Base-by-base conservation (phyloP, 2,797 vertebrate species). In the Gymnocypris eckloni region DNA sequence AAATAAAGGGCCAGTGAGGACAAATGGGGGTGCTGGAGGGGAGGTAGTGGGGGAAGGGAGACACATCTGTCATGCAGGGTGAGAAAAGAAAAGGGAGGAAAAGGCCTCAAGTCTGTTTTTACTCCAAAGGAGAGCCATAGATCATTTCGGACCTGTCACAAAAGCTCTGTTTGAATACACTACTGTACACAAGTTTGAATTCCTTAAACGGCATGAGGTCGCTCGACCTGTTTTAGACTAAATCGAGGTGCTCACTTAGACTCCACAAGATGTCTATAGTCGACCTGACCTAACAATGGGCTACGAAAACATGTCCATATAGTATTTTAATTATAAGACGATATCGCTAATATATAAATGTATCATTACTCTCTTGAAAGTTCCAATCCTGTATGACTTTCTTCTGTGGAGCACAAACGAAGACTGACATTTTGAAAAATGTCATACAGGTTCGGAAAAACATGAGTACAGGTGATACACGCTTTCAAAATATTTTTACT, bases 61-160 rank as follows among this genome's bases (percentile, higher is more conserved):
- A 87, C 85, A 80, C 87, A 90, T 90, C 89, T 86, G 85, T 88
- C 87, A 88, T 87, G 79, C 84, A 80, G 89, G 88, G 89, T 89
- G 89, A 87, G 86, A 87, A 89, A 90, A 87, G 84, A 81, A 85
- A 79, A 89, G 87, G 82, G 86, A 86, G 87, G 89, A 86, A 87
- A 72, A 84, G 87, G 77, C 45, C 79, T 79, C 15, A 72, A 81
- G 85, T 87, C 81, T 90, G 87, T 90, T 90, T 90, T 89, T 87
- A 85, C 82, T 86, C 85, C 7, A 80, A 82, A 76, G 89, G 71
- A 85, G 84, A 89, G 82, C 76, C 76, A 90, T 90, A 87, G 84
- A 89, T 90, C 89, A 89, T 89, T 56, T 79, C 48, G 7, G 71
- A 86, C 59, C 86, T 86, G 89, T 89, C 89, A 82, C 79, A 48